These are phyloP conservation scores for Cercopithecus neglectus DNA, from an alignment of 2,797 vertebrate genomes.

Conservation along the genomic window DNA sequence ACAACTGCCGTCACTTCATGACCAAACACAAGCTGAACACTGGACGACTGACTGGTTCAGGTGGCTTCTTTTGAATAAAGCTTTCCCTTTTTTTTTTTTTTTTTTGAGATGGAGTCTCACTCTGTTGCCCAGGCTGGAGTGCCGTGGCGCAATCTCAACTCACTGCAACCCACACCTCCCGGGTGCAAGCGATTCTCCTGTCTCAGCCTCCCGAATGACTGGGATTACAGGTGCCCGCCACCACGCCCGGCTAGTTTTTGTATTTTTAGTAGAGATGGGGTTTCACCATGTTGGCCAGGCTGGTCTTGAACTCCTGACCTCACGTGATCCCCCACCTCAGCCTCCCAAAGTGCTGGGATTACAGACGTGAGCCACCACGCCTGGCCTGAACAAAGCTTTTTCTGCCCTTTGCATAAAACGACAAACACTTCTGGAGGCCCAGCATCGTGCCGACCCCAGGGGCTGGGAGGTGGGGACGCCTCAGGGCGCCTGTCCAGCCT, in stretches of 20 bases:
- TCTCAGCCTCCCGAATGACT: neutral
- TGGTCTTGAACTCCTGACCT: neutral
- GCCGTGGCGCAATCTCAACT: accelerated
- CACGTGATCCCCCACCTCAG: neutral
- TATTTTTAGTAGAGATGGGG: neutral
- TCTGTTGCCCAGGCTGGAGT: neutral
- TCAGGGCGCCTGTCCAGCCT: accelerated
- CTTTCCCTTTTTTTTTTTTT: neutral
- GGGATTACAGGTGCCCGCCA: neutral
- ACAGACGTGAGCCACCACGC: neutral
- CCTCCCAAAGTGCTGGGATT: neutral
- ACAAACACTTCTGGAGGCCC: neutral
- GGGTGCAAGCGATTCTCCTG: neutral
- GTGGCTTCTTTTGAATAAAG: neutral
- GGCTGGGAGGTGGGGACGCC: neutral
- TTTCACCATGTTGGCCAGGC: neutral
- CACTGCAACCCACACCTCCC: neutral
- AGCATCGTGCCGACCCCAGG: accelerated
- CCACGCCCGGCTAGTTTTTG: neutral
- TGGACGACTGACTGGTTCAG: accelerated
- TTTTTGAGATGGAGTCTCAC: neutral
- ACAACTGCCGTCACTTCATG: accelerated
- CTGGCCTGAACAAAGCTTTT: neutral
- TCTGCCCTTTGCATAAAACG: neutral
- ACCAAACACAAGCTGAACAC: accelerated